Conservation (phyloP, 2,113 vertebrate genomes). For the Myotis lucifugus region DNA sequence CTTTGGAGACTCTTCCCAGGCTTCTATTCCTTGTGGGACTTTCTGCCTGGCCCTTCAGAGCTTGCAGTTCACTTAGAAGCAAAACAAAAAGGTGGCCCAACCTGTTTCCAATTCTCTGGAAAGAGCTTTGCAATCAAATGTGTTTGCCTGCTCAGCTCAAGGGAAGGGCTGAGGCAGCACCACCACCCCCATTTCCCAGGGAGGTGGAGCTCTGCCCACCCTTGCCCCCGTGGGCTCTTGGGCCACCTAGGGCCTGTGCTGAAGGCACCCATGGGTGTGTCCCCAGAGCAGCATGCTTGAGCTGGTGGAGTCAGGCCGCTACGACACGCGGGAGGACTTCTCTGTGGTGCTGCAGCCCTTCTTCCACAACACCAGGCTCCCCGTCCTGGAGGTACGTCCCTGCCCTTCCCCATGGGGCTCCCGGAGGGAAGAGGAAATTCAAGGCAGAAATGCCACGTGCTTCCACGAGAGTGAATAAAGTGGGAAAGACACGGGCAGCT, state of each 20-base stretch:
- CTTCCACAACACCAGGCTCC: constrained; percentile 79
- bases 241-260: background rate
- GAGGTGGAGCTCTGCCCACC: background rate
- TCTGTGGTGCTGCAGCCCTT: constrained; percentile 92
- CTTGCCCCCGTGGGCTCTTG: background rate
- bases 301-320: constrained; percentile 89
- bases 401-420: fast-evolving
- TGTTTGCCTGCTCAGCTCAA: constrained; percentile 6
- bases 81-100: background rate
- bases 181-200: background rate
- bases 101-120: background rate
- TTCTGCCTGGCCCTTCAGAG: background rate
- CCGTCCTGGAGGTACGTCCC: constrained; percentile 83
- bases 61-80: background rate
- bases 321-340: constrained; percentile 90
- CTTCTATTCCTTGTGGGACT: background rate
- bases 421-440: background rate
- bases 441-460: background rate
- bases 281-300: constrained; percentile 83
- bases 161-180: background rate
- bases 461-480: fast-evolving
- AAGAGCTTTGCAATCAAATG: background rate
- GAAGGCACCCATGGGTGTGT: background rate
- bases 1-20: background rate
- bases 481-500: background rate